These are phyloP conservation scores for Abramis brama DNA, from an alignment of 2,113 vertebrate species.

Conservation along the genomic window DNA sequence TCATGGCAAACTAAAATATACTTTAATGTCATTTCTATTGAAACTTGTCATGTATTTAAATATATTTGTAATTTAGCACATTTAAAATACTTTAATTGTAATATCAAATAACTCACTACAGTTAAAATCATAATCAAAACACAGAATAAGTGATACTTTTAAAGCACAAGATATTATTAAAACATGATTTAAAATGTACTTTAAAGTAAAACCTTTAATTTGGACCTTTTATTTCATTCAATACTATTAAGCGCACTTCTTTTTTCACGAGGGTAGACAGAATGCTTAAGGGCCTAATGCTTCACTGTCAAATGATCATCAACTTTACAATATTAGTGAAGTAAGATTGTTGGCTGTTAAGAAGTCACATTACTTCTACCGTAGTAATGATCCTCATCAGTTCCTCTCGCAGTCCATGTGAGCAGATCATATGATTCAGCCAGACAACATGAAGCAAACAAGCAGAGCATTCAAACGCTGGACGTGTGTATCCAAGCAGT, in stretches of 20 bases:
- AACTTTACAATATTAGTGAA: background rate
- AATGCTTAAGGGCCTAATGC: background rate
- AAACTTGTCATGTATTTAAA: background rate
- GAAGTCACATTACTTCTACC: background rate
- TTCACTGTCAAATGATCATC: background rate
- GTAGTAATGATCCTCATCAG: background rate
- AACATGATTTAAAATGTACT: no score
- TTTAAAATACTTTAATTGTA: background rate
- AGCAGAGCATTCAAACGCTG: background rate
- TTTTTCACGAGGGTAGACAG: background rate
- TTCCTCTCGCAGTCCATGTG: slow-evolving; percentile 45
- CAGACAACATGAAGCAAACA: slow-evolving; percentile 27
- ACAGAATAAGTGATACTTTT: no score
- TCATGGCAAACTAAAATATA: no score
- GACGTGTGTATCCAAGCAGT: background rate
- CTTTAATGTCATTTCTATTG: no score
- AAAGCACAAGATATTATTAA: no score
- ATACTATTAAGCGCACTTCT: background rate
- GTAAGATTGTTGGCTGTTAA: background rate
- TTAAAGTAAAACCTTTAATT: no score
- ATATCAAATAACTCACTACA: no score
- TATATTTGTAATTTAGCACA: background rate
- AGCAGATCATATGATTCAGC: slow-evolving; percentile 54
- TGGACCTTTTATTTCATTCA: no score
- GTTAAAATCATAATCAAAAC: no score